A percentile compares a stretch with the other conserved stretches of the same genome.
phyloP scores from a whole-genome alignment of 2,113 vertebrate genomes.

The Phalacrocorax pelagicus region DNA sequence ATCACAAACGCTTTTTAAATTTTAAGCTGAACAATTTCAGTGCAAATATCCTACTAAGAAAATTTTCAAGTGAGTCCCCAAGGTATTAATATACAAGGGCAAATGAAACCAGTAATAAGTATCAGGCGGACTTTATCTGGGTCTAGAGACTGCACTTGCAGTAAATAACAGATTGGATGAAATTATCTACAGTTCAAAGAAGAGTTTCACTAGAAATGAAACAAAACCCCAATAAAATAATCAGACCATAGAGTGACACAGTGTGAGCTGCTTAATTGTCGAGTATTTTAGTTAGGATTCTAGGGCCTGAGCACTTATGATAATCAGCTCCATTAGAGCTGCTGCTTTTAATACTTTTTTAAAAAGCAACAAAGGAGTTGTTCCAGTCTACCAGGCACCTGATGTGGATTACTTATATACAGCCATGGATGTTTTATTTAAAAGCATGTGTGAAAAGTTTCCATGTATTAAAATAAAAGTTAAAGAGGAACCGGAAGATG shows the following conservation, averaged over 20 bases:
- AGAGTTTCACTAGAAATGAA: not conserved
- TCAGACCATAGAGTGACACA: not conserved
- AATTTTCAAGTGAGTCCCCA: not conserved
- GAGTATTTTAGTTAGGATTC: not conserved
- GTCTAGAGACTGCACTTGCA: not conserved
- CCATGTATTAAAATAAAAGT: not conserved
- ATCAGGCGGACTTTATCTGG: not conserved
- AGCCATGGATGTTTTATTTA: not conserved
- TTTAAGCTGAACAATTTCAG: not conserved
- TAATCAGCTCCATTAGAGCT: not conserved
- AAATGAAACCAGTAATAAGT: not conserved
- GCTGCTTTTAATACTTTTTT: not conserved
- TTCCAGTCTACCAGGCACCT: not conserved
- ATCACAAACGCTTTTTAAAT: not conserved
- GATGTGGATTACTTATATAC: not conserved
- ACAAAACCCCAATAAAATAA: not conserved
- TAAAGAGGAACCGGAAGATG: not conserved
- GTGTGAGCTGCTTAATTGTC: not conserved
- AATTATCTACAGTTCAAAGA: not conserved
- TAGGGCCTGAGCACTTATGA: not conserved
- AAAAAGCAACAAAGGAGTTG: not conserved
- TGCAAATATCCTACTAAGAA: not conserved
- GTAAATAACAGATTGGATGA: slow-evolving; percentile 1
- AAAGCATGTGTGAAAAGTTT: not conserved
- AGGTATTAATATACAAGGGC: not conserved